These are phyloP conservation scores for Leptura quadrifasciata DNA, from an alignment of 2,888 invertebrate genomes.

Conservation along the genomic window DNA sequence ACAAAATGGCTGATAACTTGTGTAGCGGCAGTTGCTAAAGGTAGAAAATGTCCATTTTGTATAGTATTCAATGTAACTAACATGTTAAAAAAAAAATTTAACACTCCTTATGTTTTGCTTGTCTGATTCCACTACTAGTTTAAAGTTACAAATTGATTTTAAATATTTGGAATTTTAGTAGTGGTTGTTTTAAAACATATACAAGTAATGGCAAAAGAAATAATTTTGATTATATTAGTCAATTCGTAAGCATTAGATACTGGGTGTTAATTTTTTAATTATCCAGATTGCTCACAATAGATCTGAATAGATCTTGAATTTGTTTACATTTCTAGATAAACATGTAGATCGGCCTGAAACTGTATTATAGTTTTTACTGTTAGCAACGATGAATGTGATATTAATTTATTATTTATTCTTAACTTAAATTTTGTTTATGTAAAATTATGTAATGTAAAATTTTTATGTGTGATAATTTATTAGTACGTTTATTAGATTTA, in stretches of 20 bases:
- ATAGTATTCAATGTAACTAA: too few species aligned
- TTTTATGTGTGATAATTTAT: constrained; percentile 39
- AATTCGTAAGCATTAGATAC: neutral
- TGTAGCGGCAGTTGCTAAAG: too few species aligned
- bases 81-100: too few species aligned
- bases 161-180: too few species aligned
- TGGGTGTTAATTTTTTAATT: constrained; percentile 6
- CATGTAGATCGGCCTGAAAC: constrained; percentile 30
- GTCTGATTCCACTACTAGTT: too few species aligned
- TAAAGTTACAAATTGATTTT: too few species aligned
- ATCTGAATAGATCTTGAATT: constrained; percentile 36
- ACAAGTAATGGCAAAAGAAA: too few species aligned
- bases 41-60: too few species aligned
- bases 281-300: constrained; percentile 32
- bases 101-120: too few species aligned
- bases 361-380: constrained; percentile 37
- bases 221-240: neutral
- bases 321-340: constrained; percentile 24
- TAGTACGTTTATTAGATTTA: constrained; percentile 21
- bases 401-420: constrained; percentile 59
- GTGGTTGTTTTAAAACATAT: too few species aligned
- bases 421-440: constrained; percentile 46
- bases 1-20: too few species aligned
- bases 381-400: constrained; percentile 65
- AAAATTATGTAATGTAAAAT: constrained; percentile 12